Percentiles rank a stretch among this genome's conserved stretches.
phyloP scores from a whole-genome alignment of 2,888 invertebrate genomes.

The Macropis europaea region DNA sequence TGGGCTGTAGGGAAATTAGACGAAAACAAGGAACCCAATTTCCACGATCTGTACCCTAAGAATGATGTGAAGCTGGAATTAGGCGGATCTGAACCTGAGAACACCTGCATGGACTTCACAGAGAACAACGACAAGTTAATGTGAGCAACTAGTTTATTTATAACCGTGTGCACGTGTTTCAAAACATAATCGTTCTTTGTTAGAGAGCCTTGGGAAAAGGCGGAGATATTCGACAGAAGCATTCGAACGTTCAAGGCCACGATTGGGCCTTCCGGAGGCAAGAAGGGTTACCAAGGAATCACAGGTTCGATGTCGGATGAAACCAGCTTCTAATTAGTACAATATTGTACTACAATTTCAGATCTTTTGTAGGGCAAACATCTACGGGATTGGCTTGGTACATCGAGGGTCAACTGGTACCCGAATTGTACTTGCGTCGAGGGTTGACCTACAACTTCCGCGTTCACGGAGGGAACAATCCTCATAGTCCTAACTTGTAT shows the following conservation, averaged over 20 bases:
- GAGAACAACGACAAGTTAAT: conserved; percentile 69
- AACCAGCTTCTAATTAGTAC: background rate
- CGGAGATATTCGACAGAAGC: conserved; percentile 81
- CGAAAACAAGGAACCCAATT: conserved; percentile 88
- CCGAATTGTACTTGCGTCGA: conserved; percentile 92
- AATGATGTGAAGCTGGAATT: conserved; percentile 86
- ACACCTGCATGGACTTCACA: conserved; percentile 89
- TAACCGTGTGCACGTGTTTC: background rate
- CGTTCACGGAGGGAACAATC: conserved; percentile 92
- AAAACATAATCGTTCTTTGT: background rate
- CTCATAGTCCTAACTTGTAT: conserved; percentile 91
- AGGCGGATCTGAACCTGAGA: conserved; percentile 83
- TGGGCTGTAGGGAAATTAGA: conserved; percentile 94
- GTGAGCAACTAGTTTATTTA: conserved; percentile 45
- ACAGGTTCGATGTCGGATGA: conserved; percentile 81
- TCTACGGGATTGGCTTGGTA: conserved; percentile 92
- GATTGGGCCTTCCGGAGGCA: conserved; percentile 92
- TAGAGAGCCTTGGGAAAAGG: conserved; percentile 81
- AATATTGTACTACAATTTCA: background rate
- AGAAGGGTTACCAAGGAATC: conserved; percentile 88
- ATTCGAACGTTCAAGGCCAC: conserved; percentile 90
- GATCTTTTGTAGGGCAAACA: conserved; percentile 81
- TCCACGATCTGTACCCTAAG: conserved; percentile 90
- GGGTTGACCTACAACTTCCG: conserved; percentile 92
- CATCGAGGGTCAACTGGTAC: conserved; percentile 93